Base-by-base conservation (phyloP, 2,888 invertebrate species). In the Pegoplata infirma region DNA sequence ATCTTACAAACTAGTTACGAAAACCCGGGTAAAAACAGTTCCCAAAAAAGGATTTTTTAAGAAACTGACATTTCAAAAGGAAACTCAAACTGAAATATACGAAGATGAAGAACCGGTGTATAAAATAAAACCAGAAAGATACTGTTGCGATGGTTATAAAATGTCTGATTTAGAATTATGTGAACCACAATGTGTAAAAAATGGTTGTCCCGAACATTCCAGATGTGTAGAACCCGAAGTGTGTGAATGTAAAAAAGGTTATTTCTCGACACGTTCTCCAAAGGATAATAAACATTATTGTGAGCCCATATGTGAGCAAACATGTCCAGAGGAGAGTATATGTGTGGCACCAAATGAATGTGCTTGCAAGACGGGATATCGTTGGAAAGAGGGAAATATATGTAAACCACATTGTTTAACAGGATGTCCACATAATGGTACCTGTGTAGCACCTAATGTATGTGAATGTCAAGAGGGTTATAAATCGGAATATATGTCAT, bases 321-420 rank as follows among this genome's bases (percentile, higher is more conserved):
- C 23, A 25, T 86, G 87, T 16, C 75, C 81, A 0, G 44, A 64
- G 0, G 76, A 85, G n/a, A 80, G 83, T 1, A 82, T 63, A 5
- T 86, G 86, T 74, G 83, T 84, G 3, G 71, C 80, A 0, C 87
- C 85, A 7, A 86, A 86, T 28, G 82, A 83, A 0, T 87, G 86
- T 17, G 82, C 82, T 59, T 86, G 86, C 55, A 81, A 79, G 19
- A 76, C 81, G 0, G 85, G 86, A 17, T 85, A 80, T 76, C 56
- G 51, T 3, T 59, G 47, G 2, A 14, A 3, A 4, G 56, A 55
- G 3, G 25, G 16, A n/a, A 5, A 51, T 2, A 5, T 2, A 23
- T 81, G 81, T 51, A 17, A 14, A 19, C 74, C 80, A 0, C 36
- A 36, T 16, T 81, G 81, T 32, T 21, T 28, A 10, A 71, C 73